These are phyloP conservation scores for Drosophila ustulata DNA, from an alignment of 2,888 invertebrate genomes.

Conservation along the genomic window DNA sequence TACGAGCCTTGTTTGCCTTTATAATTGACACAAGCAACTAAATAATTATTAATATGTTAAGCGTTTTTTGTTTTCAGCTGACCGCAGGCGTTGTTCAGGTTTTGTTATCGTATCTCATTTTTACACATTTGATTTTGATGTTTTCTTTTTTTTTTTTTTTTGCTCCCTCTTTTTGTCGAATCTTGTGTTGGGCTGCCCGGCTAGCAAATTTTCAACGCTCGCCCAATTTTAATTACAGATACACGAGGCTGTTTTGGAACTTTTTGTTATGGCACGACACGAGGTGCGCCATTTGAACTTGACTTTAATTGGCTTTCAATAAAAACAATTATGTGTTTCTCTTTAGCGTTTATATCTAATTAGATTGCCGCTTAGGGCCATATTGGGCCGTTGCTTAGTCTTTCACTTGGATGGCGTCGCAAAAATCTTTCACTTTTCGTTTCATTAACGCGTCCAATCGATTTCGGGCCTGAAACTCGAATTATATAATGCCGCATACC, in stretches of 20 bases:
- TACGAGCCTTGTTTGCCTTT: slow-evolving; percentile 9
- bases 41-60: slow-evolving; percentile 20
- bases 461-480: slow-evolving; percentile 29
- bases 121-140: background rate
- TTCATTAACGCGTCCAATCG: slow-evolving; percentile 74
- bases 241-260: slow-evolving; percentile 41
- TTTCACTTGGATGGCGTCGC: slow-evolving; percentile 52
- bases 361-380: slow-evolving; percentile 41
- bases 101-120: slow-evolving; percentile 22
- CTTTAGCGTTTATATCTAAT: slow-evolving; percentile 50
- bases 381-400: slow-evolving; percentile 23
- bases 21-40: slow-evolving; percentile 26
- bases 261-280: slow-evolving; percentile 48
- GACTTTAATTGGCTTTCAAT: slow-evolving; percentile 78
- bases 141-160: background rate
- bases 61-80: slow-evolving; percentile 14
- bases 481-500: slow-evolving; percentile 63
- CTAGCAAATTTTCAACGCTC: slow-evolving; percentile 71
- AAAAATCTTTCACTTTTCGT: slow-evolving; percentile 68
- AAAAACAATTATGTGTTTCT: slow-evolving; percentile 66
- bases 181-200: background rate
- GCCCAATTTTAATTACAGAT: slow-evolving; percentile 68
- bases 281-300: slow-evolving; percentile 75
- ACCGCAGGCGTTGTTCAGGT: slow-evolving; percentile 28
- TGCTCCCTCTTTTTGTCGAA: slow-evolving; percentile 3